Base-by-base conservation (phyloP, 2,797 vertebrate genomes). In the Gadopsis bispinosus region DNA sequence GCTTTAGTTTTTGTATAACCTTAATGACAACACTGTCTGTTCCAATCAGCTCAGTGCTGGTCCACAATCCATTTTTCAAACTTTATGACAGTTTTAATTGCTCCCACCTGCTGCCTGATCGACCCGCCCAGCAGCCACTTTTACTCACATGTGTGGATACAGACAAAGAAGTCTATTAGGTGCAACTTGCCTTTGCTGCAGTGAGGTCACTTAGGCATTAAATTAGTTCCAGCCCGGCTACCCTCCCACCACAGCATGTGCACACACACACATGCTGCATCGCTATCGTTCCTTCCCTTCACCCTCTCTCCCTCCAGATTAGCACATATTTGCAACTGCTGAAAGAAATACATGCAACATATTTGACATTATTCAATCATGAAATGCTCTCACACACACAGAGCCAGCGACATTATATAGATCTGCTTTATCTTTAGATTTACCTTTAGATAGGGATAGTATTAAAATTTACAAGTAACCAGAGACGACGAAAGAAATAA, bases 1-100 rank as follows among this genome's bases (percentile, higher is more conserved):
- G 80, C 83, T 91, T 92, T 88, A 69, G 63, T 92, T 93, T 92
- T 84, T 91, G 85, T 91, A 88, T 95, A 96, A 96, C 95, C 96
- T 96, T 95, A 96, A 97, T 97, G 97, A 99, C 96, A 98, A 98
- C 97, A 97, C 94, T 97, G 97, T 98, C 97, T 97, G 95, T 94
- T 96, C 93, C 96, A 97, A 98, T 98, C 96, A 97, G 94, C 93
- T 96, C 96, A 96, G 91, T 86, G 80, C 73, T 66, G 94, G 95
- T 97, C 96, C 91, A 91, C 94, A 93, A 96, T 96, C 95, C 96
- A 99, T 99, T 99, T 98, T 96, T 99, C 98, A 98, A 98, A 97
- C 96, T 96, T 97, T 98, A 97, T 98, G 98, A 99, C 97, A 99
- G 96, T 94, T 94, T 95, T 99, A 99, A 99, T 98, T 93, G 96